These are phyloP conservation scores for Mercenaria mercenaria DNA, from an alignment of 1,140 invertebrate species.

Conservation along the genomic window DNA sequence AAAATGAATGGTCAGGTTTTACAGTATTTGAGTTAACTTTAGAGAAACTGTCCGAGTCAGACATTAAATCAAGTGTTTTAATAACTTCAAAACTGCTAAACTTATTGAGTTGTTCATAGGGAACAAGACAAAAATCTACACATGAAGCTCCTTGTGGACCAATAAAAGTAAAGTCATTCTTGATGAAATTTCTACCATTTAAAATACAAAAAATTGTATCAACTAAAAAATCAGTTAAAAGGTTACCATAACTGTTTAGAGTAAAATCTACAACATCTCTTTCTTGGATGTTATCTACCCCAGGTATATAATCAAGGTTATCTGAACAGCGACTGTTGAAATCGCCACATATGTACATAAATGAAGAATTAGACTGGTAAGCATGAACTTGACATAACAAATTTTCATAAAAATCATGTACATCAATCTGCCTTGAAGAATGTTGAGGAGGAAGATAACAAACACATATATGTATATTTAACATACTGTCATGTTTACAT, in stretches of 20 bases:
- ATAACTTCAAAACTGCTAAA: too few relatives aligned
- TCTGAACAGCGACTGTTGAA: not conserved
- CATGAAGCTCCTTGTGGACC: not conserved
- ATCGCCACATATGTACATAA: not conserved
- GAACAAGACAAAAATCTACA: too few relatives aligned
- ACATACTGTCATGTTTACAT: not conserved
- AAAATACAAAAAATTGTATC: not conserved
- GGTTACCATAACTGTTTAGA: not conserved
- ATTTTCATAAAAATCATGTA: not conserved
- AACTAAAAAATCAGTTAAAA: not conserved
- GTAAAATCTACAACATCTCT: slow-evolving; percentile 9
- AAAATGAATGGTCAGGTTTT: too few relatives aligned
- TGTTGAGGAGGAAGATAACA: slow-evolving; percentile 37
- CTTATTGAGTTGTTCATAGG: too few relatives aligned
- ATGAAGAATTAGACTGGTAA: not conserved
- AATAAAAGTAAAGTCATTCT: slow-evolving; percentile 8
- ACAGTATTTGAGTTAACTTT: slow-evolving; percentile 14
- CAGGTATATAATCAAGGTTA: not conserved
- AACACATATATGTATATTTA: slow-evolving; percentile 23
- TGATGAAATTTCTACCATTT: slow-evolving; percentile 17
- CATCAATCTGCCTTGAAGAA: not conserved
- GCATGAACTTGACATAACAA: not conserved
- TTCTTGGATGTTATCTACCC: not conserved
- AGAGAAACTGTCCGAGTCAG: not conserved
- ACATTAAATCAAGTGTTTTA: too few relatives aligned